phyloP scores from a whole-genome alignment of 1,140 invertebrate species.

The Anastrepha ludens region DNA sequence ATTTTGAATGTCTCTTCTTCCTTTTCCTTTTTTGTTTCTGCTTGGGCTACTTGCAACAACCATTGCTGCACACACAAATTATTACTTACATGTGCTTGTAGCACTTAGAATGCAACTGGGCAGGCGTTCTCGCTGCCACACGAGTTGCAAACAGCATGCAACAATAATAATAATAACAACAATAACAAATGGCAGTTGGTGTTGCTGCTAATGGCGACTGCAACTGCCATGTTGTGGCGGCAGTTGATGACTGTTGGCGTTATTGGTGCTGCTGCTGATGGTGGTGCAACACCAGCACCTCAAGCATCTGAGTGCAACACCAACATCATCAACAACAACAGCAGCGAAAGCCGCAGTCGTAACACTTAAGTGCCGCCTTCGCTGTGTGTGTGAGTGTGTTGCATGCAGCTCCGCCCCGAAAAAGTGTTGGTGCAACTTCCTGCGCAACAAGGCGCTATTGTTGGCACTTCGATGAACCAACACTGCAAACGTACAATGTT shows the following conservation, averaged over 20 bases:
- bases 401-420: slow-evolving; percentile 68
- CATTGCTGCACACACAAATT: not conserved
- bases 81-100: slow-evolving; percentile 12
- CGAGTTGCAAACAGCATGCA: not conserved
- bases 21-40: not conserved
- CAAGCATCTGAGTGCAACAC: not conserved
- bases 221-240: slow-evolving; percentile 26
- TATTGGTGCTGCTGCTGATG: not conserved
- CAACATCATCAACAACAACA: not conserved
- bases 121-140: not conserved
- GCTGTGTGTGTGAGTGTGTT: slow-evolving; percentile 60
- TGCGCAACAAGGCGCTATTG: slow-evolving; percentile 53
- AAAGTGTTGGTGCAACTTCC: slow-evolving; percentile 8
- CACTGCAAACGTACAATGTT: slow-evolving; percentile 58
- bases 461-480: not conserved
- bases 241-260: not conserved
- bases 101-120: slow-evolving; percentile 10
- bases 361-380: slow-evolving; percentile 70
- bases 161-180: not conserved
- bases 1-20: not conserved
- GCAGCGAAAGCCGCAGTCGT: slow-evolving; percentile 25
- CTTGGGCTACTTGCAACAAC: not conserved
- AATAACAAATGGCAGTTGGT: not conserved
- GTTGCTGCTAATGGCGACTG: slow-evolving; percentile 42
- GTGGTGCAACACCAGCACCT: slow-evolving; percentile 46